Evolutionary conservation across 2,888 invertebrate genomes (phyloP).

Genomic region (Mantis religiosa): DNA sequence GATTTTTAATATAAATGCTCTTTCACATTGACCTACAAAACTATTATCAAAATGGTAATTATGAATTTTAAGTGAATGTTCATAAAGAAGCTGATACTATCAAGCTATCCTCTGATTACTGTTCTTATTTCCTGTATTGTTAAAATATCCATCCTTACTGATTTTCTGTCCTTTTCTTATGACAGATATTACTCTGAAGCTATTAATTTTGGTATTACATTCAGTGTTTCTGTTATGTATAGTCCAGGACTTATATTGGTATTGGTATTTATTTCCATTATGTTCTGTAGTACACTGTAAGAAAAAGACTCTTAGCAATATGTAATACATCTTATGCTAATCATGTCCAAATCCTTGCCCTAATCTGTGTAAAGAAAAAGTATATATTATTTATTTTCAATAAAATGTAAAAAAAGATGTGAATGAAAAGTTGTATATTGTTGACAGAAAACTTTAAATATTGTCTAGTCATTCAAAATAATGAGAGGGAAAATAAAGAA

Average conservation of each 20-base stretch:
- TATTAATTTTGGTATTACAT: neutral
- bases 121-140: neutral
- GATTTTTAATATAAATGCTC: neutral
- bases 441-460: neutral
- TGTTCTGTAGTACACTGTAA: neutral
- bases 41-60: neutral
- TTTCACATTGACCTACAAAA: neutral
- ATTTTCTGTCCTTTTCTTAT: neutral
- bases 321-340: neutral
- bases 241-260: neutral
- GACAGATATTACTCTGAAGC: neutral
- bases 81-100: neutral
- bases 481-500: neutral
- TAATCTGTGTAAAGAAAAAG: neutral
- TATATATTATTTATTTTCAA: slow-evolving; percentile 20
- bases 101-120: neutral
- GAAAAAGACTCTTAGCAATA: neutral
- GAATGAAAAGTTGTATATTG: neutral
- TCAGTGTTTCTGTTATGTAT: neutral
- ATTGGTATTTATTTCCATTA: neutral
- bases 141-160: neutral
- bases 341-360: neutral
- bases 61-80: neutral
- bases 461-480: neutral
- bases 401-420: neutral